These are phyloP conservation scores for Drosophila arawakana DNA, from an alignment of 1,140 invertebrate genomes.

Conservation along the genomic window DNA sequence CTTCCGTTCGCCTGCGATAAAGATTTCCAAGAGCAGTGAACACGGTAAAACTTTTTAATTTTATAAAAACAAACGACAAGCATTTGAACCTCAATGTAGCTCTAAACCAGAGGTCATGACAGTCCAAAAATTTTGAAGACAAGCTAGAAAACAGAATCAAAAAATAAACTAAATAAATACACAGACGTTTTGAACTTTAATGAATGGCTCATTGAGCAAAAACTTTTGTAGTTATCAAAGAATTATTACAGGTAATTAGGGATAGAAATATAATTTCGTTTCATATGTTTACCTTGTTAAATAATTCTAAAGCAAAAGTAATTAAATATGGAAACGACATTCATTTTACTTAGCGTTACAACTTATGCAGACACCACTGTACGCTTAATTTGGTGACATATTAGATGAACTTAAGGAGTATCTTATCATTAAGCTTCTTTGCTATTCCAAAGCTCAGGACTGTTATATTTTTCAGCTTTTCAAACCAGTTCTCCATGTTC, in stretches of 20 bases:
- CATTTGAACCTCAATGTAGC: slow-evolving; percentile 53
- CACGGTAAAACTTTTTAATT: slow-evolving; percentile 69
- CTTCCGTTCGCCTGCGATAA: slow-evolving; percentile 25
- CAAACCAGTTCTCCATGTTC: no score
- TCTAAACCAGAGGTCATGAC: slow-evolving; percentile 42
- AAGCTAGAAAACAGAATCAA: background rate
- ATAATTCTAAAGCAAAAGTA: background rate
- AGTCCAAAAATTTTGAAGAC: slow-evolving; percentile 15
- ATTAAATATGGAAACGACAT: background rate
- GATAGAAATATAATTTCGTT: background rate
- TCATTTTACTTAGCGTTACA: no score
- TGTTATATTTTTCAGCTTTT: background rate
- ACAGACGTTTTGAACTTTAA: slow-evolving; percentile 11
- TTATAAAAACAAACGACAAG: slow-evolving; percentile 73
- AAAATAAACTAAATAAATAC: slow-evolving; percentile 8
- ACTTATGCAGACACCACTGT: slow-evolving; percentile 2
- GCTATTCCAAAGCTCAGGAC: background rate
- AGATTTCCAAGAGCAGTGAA: slow-evolving; percentile 37
- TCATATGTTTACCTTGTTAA: background rate
- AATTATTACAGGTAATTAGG: background rate
- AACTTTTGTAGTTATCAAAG: slow-evolving; percentile 20
- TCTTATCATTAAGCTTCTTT: no score
- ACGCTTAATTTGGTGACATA: background rate
- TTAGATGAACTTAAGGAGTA: background rate
- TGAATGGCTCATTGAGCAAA: slow-evolving; percentile 6